These are phyloP conservation scores for Oreotrochilus melanogaster DNA, from an alignment of 2,113 vertebrate genomes.

Conservation along the genomic window DNA sequence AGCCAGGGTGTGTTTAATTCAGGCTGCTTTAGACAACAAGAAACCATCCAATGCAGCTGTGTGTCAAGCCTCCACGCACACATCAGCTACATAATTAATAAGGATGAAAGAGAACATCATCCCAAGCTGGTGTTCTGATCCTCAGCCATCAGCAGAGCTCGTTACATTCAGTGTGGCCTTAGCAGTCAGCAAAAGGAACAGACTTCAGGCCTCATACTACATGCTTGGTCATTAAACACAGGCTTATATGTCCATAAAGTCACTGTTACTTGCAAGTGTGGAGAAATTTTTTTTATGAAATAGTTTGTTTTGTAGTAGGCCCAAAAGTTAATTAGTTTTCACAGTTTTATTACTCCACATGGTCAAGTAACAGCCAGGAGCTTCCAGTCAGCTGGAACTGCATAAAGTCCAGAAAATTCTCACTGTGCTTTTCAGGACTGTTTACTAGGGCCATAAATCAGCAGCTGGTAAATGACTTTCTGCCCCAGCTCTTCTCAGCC, in stretches of 20 bases:
- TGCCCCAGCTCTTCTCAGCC: neutral
- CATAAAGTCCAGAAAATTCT: slow-evolving; percentile 18
- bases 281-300: slow-evolving; percentile 5
- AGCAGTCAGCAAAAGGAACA: neutral
- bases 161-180: neutral
- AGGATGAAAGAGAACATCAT: slow-evolving; percentile 7
- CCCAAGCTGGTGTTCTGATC: neutral
- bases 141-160: neutral
- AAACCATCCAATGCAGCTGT: neutral
- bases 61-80: neutral
- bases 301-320: slow-evolving; percentile 29
- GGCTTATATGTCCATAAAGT: neutral
- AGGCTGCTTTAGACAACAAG: neutral
- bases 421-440: slow-evolving; percentile 9
- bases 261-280: neutral
- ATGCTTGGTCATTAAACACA: slow-evolving; percentile 11
- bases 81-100: slow-evolving; percentile 28
- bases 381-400: slow-evolving; percentile 9
- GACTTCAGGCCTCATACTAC: neutral
- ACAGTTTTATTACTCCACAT: slow-evolving; percentile 34
- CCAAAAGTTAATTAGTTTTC: slow-evolving; percentile 55
- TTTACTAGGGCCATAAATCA: slow-evolving; percentile 37
- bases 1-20: neutral
- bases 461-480: slow-evolving; percentile 16
- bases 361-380: slow-evolving; percentile 30